These are phyloP conservation scores for Hepsetus odoe DNA, from an alignment of 2,113 vertebrate genomes.

Conservation along the genomic window DNA sequence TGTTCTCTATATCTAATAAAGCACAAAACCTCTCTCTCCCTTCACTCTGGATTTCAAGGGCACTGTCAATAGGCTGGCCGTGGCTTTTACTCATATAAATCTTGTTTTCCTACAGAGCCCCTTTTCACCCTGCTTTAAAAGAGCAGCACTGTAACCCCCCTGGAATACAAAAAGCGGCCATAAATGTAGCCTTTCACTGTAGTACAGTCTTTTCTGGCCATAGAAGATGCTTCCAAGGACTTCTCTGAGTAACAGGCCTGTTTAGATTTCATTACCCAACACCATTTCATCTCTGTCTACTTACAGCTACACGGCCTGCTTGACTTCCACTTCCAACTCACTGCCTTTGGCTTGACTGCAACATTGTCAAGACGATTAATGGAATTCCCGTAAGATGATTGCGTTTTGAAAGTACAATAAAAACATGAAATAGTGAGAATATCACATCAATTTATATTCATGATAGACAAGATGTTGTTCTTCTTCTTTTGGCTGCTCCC, in stretches of 20 bases:
- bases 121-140: constrained; percentile 43
- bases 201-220: constrained; percentile 41
- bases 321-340: background rate
- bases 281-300: constrained; percentile 38
- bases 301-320: constrained; percentile 20
- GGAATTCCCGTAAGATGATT: background rate
- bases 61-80: constrained; percentile 54
- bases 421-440: too few relatives aligned
- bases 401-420: background rate
- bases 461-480: too few relatives aligned
- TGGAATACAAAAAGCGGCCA: constrained; percentile 50
- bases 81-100: constrained; percentile 58
- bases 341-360: background rate
- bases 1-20: constrained; percentile 64
- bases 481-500: too few relatives aligned
- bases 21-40: constrained; percentile 52
- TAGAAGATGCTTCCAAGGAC: constrained; percentile 34
- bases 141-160: constrained; percentile 43
- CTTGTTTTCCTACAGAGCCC: constrained; percentile 48
- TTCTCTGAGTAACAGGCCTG: constrained; percentile 43
- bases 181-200: constrained; percentile 48
- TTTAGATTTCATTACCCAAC: constrained; percentile 49
- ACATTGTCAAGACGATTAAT: background rate
- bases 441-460: too few relatives aligned
- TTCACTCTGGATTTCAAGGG: constrained; percentile 60